Percentiles rank a stretch among this genome's conserved stretches.
Evolutionary conservation across 1,140 invertebrate species (phyloP).

Genomic region (Trypoxylus dichotomus): DNA sequence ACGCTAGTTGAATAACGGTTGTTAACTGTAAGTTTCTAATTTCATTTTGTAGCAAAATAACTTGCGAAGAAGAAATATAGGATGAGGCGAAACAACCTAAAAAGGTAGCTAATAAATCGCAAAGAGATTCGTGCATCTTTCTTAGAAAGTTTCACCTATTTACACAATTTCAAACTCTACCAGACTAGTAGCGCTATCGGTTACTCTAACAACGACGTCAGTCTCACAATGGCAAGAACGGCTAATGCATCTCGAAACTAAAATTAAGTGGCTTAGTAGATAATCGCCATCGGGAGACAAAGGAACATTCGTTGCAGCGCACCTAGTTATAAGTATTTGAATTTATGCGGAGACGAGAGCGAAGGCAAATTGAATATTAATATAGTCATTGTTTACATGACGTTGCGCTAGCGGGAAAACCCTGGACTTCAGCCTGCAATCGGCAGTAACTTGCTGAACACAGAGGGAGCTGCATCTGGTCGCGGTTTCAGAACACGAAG

Average conservation of each 20-base stretch:
- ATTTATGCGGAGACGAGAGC: conserved; percentile 19
- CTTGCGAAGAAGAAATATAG: too few relatives aligned
- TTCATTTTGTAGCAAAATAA: too few relatives aligned
- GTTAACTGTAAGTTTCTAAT: too few relatives aligned
- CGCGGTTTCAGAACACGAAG: too few relatives aligned
- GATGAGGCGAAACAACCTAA: too few relatives aligned
- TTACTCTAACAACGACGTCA: not conserved
- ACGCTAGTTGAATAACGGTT: too few relatives aligned
- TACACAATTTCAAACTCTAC: too few relatives aligned
- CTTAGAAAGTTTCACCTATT: too few relatives aligned
- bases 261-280: conserved; percentile 12
- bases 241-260: not conserved
- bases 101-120: too few relatives aligned
- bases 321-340: conserved; percentile 26
- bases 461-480: conserved; percentile 5
- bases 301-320: not conserved
- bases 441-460: not conserved
- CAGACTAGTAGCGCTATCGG: too few relatives aligned
- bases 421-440: not conserved
- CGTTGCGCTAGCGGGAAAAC: not conserved
- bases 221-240: not conserved
- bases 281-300: not conserved
- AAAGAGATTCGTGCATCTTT: too few relatives aligned
- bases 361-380: conserved; percentile 29
- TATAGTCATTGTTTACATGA: conserved; percentile 18